These are phyloP conservation scores for Pseudoatta argentina DNA, from an alignment of 1,140 invertebrate genomes.

Conservation along the genomic window DNA sequence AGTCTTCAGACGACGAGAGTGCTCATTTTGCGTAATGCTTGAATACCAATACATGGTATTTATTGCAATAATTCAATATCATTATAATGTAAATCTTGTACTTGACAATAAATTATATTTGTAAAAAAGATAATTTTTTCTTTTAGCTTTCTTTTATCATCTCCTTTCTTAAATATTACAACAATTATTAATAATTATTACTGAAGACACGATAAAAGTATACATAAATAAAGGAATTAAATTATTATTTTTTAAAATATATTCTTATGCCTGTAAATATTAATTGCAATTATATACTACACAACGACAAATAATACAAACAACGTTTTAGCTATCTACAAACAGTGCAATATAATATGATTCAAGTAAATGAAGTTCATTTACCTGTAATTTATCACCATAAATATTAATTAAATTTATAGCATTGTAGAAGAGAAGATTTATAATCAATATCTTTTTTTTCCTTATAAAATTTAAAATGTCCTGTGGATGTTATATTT, in stretches of 20 bases:
- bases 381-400: too few relatives aligned
- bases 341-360: too few relatives aligned
- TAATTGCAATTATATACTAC: constrained; percentile 2
- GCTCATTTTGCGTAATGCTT: constrained; percentile 46
- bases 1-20: constrained; percentile 20
- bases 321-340: too few relatives aligned
- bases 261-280: neutral
- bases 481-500: too few relatives aligned
- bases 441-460: too few relatives aligned
- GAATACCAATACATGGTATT: constrained; percentile 47
- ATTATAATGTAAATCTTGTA: constrained; percentile 38
- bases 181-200: neutral
- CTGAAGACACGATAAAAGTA: neutral
- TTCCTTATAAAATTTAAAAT: too few relatives aligned
- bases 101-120: constrained; percentile 66
- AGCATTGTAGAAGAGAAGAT: too few relatives aligned
- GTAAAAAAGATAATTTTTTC: constrained; percentile 23
- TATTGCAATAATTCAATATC: constrained; percentile 34
- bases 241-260: neutral
- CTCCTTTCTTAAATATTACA: neutral
- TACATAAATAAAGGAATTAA: constrained; percentile 15
- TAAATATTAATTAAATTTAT: too few relatives aligned
- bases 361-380: too few relatives aligned
- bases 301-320: too few relatives aligned
- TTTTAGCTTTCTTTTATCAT: neutral